Evolutionary conservation across 2,797 vertebrate genomes (phyloP).

Genomic region (Coendou prehensilis): DNA sequence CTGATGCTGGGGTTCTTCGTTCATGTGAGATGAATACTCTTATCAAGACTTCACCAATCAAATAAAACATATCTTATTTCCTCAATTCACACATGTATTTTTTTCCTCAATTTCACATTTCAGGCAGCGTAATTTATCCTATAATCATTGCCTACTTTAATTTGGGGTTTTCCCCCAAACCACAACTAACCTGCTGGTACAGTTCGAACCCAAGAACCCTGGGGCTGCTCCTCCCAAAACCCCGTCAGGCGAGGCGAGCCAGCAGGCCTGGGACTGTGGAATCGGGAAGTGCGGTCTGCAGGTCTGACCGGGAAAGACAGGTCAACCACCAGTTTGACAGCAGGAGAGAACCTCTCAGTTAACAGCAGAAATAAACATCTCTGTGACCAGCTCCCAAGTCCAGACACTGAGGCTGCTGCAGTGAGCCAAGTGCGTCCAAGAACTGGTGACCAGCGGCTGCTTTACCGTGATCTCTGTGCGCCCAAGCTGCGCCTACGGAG

Average conservation of each 20-base stretch:
- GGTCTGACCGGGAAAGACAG: not conserved
- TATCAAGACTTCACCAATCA: not conserved
- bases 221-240: not conserved
- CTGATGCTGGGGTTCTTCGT: constrained; percentile 23
- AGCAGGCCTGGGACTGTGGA: not conserved
- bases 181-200: not conserved
- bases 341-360: not conserved
- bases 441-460: not conserved
- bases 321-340: not conserved
- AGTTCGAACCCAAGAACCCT: not conserved
- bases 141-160: not conserved
- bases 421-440: not conserved
- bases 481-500: not conserved
- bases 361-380: not conserved
- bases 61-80: constrained; percentile 25
- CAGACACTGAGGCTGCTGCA: not conserved
- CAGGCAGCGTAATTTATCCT: not conserved
- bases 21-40: not conserved
- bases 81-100: not conserved
- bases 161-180: not conserved
- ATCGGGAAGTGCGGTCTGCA: not conserved
- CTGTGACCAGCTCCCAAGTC: not conserved
- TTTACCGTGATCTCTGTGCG: not conserved
- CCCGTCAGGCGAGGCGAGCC: not conserved
- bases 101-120: constrained; percentile 12